phyloP scores from a whole-genome alignment of 30 jellyfish, hydroid and myxozoan genomes.

The Hydractinia symbiolongicarpus region DNA sequence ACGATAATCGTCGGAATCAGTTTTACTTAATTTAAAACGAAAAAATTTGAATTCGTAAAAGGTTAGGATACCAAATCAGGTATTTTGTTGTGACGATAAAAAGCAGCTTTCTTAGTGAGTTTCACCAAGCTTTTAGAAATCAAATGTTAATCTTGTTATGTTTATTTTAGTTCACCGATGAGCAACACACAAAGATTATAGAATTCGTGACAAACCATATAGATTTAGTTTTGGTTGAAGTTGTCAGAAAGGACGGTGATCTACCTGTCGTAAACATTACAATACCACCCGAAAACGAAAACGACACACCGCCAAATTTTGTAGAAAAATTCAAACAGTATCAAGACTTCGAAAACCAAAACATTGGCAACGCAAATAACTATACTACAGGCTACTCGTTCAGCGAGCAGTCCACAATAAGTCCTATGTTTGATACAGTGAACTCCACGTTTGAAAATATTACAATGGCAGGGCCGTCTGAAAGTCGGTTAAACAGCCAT shows the following conservation, averaged over 20 bases:
- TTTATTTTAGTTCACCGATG: neutral
- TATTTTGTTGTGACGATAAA: too few relatives aligned
- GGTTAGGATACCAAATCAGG: too few relatives aligned
- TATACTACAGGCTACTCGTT: neutral
- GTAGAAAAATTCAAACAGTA: neutral
- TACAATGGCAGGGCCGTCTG: neutral
- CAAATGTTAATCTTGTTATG: neutral
- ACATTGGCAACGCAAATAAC: neutral
- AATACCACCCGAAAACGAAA: neutral
- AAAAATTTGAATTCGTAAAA: too few relatives aligned
- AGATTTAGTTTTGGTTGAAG: constrained; percentile 3
- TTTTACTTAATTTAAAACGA: too few relatives aligned
- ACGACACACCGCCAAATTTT: neutral
- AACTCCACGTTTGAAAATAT: constrained; percentile 9
- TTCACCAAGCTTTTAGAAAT: too few relatives aligned
- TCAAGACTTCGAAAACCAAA: neutral
- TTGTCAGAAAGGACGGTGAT: neutral
- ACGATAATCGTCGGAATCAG: too few relatives aligned
- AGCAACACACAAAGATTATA: neutral
- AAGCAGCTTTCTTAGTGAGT: too few relatives aligned
- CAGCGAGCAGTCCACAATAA: neutral
- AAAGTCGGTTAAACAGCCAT: constrained; percentile 4
- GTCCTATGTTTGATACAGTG: neutral
- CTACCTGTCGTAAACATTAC: neutral
- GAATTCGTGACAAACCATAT: constrained; percentile 1